Conservation (phyloP, 2,888 invertebrate genomes). For the Cryptocephalus primarius region DNA sequence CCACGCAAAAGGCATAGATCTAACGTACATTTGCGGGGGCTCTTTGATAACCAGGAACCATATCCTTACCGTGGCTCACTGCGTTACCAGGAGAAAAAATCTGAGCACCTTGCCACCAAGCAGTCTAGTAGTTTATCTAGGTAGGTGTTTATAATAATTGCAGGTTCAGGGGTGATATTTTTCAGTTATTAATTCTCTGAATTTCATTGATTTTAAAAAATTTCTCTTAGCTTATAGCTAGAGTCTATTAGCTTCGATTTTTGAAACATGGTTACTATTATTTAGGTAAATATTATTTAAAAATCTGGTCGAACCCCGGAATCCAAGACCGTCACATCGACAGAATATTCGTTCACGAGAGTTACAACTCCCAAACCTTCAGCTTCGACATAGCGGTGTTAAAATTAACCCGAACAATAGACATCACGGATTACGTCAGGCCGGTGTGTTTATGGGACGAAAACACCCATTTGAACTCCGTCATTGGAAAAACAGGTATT, state of each 20-base stretch:
- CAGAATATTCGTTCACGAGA: constrained; percentile 26
- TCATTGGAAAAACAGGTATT: constrained; percentile 23
- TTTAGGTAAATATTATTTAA: constrained; percentile 32
- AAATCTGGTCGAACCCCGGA: constrained; percentile 30
- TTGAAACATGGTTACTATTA: constrained; percentile 1
- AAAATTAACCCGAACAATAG: constrained; percentile 21
- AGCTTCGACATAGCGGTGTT: constrained; percentile 31
- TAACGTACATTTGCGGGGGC: constrained; percentile 49
- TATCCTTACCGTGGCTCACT: constrained; percentile 55
- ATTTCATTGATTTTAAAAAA: too few species aligned
- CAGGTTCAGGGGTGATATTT: too few species aligned
- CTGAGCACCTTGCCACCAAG: constrained; percentile 19
- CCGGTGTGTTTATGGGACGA: constrained; percentile 33
- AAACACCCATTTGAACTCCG: constrained; percentile 12
- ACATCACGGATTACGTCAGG: constrained; percentile 30
- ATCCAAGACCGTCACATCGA: constrained; percentile 31
- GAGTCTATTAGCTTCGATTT: too few species aligned
- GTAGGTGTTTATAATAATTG: constrained; percentile 8
- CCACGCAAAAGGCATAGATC: constrained; percentile 30
- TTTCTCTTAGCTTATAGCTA: too few species aligned
- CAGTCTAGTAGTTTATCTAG: constrained; percentile 27
- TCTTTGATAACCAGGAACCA: constrained; percentile 45
- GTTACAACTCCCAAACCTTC: constrained; percentile 27
- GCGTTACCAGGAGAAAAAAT: constrained; percentile 36
- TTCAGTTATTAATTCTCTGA: too few species aligned